A percentile compares a stretch with the other conserved stretches of the same genome.
phyloP scores from a whole-genome alignment of 2,888 invertebrate genomes.

The Oligia strigilis region DNA sequence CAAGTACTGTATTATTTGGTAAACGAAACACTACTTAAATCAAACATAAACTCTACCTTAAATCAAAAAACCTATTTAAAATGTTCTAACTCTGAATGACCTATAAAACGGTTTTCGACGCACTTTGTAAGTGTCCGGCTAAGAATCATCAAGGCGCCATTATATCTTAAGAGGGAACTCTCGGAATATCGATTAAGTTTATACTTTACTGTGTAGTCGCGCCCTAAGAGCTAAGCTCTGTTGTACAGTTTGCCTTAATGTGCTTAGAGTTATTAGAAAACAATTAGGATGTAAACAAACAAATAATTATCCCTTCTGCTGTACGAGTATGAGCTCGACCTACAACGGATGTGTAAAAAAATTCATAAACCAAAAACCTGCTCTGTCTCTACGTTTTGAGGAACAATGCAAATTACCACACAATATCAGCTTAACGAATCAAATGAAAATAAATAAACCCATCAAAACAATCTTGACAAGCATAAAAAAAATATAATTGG shows the following conservation, averaged over 20 bases:
- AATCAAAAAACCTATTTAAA: too few relatives aligned
- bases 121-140: slow-evolving; percentile 21
- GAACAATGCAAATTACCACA: slow-evolving; percentile 14
- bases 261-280: neutral
- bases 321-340: neutral
- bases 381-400: slow-evolving; percentile 18
- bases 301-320: neutral
- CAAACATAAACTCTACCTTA: too few relatives aligned
- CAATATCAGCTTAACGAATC: slow-evolving; percentile 33
- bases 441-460: slow-evolving; percentile 10
- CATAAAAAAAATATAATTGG: slow-evolving; percentile 30
- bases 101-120: neutral
- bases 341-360: neutral
- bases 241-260: neutral
- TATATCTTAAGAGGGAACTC: slow-evolving; percentile 12
- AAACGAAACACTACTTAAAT: slow-evolving; percentile 3
- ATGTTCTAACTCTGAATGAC: slow-evolving; percentile 1
- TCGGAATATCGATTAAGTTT: slow-evolving; percentile 51
- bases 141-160: slow-evolving; percentile 38
- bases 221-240: neutral
- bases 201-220: slow-evolving; percentile 21
- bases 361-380: neutral
- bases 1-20: too few relatives aligned
- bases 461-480: slow-evolving; percentile 20
- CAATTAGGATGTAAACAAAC: neutral